Evolutionary conservation across 2,797 vertebrate genomes (phyloP), one percentile per base, ranked within the genome.

Genomic region (Halcyon smyrnensis): DNA sequence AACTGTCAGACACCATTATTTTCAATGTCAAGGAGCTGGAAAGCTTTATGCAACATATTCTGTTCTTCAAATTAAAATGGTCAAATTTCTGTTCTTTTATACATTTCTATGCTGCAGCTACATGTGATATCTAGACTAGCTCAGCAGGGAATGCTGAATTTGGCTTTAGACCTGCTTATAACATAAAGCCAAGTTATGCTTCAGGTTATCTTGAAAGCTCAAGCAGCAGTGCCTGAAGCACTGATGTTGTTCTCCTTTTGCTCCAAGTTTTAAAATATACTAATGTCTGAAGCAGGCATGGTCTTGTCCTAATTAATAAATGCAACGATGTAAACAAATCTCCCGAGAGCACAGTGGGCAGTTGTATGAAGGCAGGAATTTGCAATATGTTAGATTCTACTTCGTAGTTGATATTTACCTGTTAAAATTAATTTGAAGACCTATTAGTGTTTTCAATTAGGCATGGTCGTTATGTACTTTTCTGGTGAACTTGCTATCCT

Each of bases 1-100:
- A 97, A 94, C 76, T 96, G 96, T 97, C 94, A 97, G 81, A 27
- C 82, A 77, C 71, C 62, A 93, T 97, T 95, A 97, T 82, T 96
- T 96, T 96, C 96, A 97, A 81, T 64, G 96, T 95, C 87, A 97
- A 95, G 75, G 51, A 93, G 30, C 87, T 96, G 87, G 82, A 90
- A 96, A 90, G 36, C 70, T 91, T 73, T 80, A 95, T 86, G 91
- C 90, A 88, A 84, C 90, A 63, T 96, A 83, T 79, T 96, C 84
- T 74, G 46, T 94, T 90, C 83, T 83, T 82, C 77, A 95, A 92
- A 96, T 97, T 94, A 97, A 93, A 97, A 45, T 84, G 93, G 79
- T 84, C 89, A 87, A 87, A 89, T 97, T 85, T 95, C 64, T 94
- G 74, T 89, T 92, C 59, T 90, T 94, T 90, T 86, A 36, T 96